Base-by-base conservation (phyloP, 2,113 vertebrate genomes). In the Notarius lentiginosus region DNA sequence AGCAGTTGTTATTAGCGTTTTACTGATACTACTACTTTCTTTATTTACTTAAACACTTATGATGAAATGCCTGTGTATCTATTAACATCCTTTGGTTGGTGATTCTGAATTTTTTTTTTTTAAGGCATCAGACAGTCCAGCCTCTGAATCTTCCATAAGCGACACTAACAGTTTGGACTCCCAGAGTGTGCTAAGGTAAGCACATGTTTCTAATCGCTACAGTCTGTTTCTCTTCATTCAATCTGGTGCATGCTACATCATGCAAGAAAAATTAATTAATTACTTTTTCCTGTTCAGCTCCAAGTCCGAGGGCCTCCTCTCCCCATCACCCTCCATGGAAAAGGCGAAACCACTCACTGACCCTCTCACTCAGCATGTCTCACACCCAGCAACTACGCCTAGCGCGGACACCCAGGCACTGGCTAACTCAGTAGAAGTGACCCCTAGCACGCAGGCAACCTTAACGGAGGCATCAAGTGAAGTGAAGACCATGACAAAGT, bases 111-210 rank as follows among this genome's bases (percentile, higher is more conserved):
- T 41, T 3, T 41, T 73, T 5, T 27, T 41, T 86, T 20, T 83
- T 88, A 80, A 95, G 94, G 58, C 89, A n/a, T 86, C 89, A 75
- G 90, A 30, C 61, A 89, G 55, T 85, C 84, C 89, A 87, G 63
- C 85, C 18, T 66, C 79, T 76, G 82, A 76, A 85, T 89, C 88
- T 20, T 86, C 90, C 18, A 89, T 76, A 66, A 72, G 53, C 73
- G 47, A 84, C 60, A 68, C 70, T 84, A 92, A 94, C 73, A 91
- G 92, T 82, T 34, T 84, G 2, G 89, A 90, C 55, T 30, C 56
- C 63, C 86, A 88, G 11, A 81, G 56, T 86, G 84, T 83, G 61
- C 34, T 91, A 89, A 91, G 91, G 94, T 94, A 88, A 88, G 90
- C 22, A 18, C 66, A 0, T 66, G 0, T 63, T 65, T 63, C 14